Conservation (phyloP, 2,113 vertebrate genomes). For the Xenopus laevis region DNA sequence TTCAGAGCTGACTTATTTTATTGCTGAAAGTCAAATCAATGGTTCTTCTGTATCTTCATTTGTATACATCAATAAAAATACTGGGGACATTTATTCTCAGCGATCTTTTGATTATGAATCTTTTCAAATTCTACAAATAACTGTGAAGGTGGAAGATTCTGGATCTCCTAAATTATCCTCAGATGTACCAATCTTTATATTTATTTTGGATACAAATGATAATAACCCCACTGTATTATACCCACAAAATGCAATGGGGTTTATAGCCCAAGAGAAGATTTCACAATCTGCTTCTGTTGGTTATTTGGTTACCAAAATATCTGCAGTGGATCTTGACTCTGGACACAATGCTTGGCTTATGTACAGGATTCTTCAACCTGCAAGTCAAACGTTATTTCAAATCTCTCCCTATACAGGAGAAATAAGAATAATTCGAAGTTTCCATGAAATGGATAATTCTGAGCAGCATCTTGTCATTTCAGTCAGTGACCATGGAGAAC, state of each 20-base stretch:
- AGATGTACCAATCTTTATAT: not conserved
- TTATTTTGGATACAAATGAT: slow-evolving; percentile 52
- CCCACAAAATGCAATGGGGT: slow-evolving; percentile 43
- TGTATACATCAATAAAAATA: too few relatives aligned
- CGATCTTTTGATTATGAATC: too few relatives aligned
- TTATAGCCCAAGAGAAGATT: slow-evolving; percentile 49
- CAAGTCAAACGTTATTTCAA: slow-evolving; percentile 56
- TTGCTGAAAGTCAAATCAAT: too few relatives aligned
- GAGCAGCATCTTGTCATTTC: slow-evolving; percentile 57
- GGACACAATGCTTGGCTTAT: slow-evolving; percentile 67
- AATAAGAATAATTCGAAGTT: slow-evolving; percentile 58
- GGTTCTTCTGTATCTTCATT: too few relatives aligned
- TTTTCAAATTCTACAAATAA: too few relatives aligned
- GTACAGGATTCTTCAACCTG: slow-evolving; percentile 58
- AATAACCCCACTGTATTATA: slow-evolving; percentile 42
- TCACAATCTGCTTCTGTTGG: slow-evolving; percentile 58
- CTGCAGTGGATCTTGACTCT: slow-evolving; percentile 64
- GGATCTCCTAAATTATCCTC: too few relatives aligned
- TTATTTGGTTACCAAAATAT: slow-evolving; percentile 63
- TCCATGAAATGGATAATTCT: slow-evolving; percentile 55
- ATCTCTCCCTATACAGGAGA: slow-evolving; percentile 60
- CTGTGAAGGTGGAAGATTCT: too few relatives aligned
- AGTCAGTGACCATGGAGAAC: slow-evolving; percentile 57
- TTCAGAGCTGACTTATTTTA: too few relatives aligned
- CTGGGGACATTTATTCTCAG: too few relatives aligned